Base-by-base conservation (phyloP, 1,140 invertebrate species). In the Aleiodes sp. region DNA sequence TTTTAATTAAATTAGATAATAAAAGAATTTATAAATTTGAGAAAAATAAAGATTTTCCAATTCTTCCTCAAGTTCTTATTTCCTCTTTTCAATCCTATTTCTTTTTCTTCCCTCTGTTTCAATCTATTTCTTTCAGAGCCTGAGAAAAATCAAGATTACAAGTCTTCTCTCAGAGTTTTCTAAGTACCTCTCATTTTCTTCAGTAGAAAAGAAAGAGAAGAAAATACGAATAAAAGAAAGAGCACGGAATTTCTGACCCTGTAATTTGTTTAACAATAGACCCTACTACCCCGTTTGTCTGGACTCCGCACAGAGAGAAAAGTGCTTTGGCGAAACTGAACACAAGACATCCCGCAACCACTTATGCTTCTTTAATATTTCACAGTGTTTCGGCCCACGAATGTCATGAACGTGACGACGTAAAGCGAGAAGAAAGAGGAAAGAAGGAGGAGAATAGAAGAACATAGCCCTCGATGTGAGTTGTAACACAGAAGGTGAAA, bases 331-430 rank as follows among this genome's bases (percentile, higher is more conserved):
- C 3, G 7, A 46, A 46, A 46, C 16, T 46, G 43, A n/a, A n/a
- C n/a, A n/a, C n/a, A n/a, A n/a, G n/a, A n/a, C n/a, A n/a, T n/a
- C n/a, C 43, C 21, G 24, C 70, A 21, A 73, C 71, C 2, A 68
- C 70, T 4, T 6, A 72, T 0, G 46, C 31, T 8, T 73, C 72
- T 31, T 12, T 61, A 1, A 16, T 76, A 6, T 76, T 75, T 26
- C n/a, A 76, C 75, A 71, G 62, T 75, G 33, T 14, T 62, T 2
- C 74, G 76, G 7, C 39, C 74, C 16, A 0, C 72, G 2, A 6
- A n/a, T 6, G 10, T 10, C 4, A 35, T 16, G 46, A 24, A 52
- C 46, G 46, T 52, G 46, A 1, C 43, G 43, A 19, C 60, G 9
- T 4, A 12, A 71, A 8, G 68, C n/a, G n/a, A n/a, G n/a, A n/a